These are phyloP conservation scores for Heliothis subflexa DNA, from an alignment of 1,140 invertebrate species.

Conservation along the genomic window DNA sequence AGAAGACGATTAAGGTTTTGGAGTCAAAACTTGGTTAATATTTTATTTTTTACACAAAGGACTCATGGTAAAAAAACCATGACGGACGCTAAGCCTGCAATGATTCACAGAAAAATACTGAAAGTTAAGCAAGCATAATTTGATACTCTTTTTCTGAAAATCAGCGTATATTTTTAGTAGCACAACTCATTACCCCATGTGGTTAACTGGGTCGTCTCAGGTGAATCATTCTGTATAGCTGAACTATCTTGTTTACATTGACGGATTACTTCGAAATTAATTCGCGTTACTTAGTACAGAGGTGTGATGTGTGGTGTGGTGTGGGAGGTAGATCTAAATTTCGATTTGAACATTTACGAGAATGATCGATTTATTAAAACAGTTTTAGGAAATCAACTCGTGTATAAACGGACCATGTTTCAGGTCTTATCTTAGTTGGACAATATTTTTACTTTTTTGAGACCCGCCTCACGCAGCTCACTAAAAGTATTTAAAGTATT, in stretches of 20 bases:
- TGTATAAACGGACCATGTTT: not conserved
- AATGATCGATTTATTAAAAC: too few relatives aligned
- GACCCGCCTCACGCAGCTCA: not conserved
- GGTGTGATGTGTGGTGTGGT: slow-evolving; percentile 8
- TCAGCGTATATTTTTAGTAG: slow-evolving; percentile 35
- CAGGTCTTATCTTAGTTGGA: not conserved
- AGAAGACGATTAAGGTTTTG: too few relatives aligned
- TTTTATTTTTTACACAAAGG: too few relatives aligned
- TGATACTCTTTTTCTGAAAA: slow-evolving; percentile 34
- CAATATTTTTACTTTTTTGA: not conserved
- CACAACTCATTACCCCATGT: slow-evolving; percentile 43
- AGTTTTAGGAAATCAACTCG: too few relatives aligned
- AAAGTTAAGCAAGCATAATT: slow-evolving; percentile 12
- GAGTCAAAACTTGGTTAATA: too few relatives aligned
- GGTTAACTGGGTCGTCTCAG: slow-evolving; percentile 42
- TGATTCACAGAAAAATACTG: slow-evolving; percentile 10
- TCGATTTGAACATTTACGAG: too few relatives aligned
- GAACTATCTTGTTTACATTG: slow-evolving; percentile 13
- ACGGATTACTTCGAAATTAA: slow-evolving; percentile 25
- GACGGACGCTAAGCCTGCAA: not conserved
- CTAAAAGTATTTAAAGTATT: slow-evolving; percentile 15
- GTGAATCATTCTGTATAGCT: slow-evolving; percentile 26
- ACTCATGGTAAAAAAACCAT: not conserved
- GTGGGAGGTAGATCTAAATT: too few relatives aligned
- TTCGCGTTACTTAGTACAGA: slow-evolving; percentile 14